phyloP scores from a whole-genome alignment of 2,888 invertebrate species.

The Apantesis nais region DNA sequence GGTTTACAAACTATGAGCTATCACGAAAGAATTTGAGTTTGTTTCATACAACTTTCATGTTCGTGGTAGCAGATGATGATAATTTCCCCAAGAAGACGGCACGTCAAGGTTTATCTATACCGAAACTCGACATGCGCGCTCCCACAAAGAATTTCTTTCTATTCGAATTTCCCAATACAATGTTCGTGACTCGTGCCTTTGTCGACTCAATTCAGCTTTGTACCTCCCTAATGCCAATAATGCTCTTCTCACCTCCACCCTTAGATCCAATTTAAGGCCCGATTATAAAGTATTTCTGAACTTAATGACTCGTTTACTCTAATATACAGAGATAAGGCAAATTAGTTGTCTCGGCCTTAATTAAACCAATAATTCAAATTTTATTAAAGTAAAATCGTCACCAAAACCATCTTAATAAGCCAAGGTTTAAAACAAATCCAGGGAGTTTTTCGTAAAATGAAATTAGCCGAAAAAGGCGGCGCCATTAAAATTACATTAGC shows the following conservation, averaged over 20 bases:
- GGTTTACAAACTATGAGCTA: background rate
- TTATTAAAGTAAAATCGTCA: conserved; percentile 73
- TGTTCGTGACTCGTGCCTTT: conserved; percentile 62
- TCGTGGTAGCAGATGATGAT: conserved; percentile 52
- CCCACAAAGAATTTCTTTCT: conserved; percentile 68
- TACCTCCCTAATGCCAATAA: conserved; percentile 12
- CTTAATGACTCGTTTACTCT: conserved; percentile 44
- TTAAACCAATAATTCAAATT: conserved; percentile 72
- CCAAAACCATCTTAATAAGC: conserved; percentile 76
- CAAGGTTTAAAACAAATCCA: conserved; percentile 77
- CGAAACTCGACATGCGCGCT: conserved; percentile 46
- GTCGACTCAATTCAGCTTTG: conserved; percentile 57
- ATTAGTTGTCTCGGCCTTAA: conserved; percentile 50
- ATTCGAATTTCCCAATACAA: conserved; percentile 69
- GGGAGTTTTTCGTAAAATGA: conserved; percentile 80
- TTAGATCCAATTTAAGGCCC: conserved; percentile 47
- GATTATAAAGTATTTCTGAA: conserved; percentile 39
- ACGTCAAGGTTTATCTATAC: conserved; percentile 57
- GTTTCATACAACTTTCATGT: conserved; percentile 28
- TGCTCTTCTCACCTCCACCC: conserved; percentile 3
- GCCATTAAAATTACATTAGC: conserved; percentile 86
- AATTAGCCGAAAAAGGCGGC: conserved; percentile 83
- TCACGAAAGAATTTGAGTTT: background rate
- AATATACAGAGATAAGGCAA: conserved; percentile 47
- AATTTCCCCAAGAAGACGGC: conserved; percentile 50